Evolutionary conservation across 1,140 invertebrate species (phyloP), one percentile per base, ranked within the genome.

Genomic region (Zaprionus tsacasi): DNA sequence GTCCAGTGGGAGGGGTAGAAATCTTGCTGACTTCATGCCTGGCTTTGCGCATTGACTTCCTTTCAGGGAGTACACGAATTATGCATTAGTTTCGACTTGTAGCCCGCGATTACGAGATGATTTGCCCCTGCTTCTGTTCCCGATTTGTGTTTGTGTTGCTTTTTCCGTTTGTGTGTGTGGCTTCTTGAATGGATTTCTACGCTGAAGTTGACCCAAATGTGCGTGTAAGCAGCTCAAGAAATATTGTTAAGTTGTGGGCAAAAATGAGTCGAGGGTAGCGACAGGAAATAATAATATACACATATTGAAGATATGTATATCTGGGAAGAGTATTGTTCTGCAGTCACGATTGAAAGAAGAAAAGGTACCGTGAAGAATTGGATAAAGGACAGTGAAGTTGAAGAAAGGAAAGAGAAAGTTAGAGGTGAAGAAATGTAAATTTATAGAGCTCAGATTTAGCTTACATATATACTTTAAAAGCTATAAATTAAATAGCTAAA

Each of bases 71-170:
- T 72, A 87, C 83, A 87, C 77, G 80, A 81, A 87, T 78, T 83
- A 88, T 87, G 85, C 83, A 87, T 87, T 87, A 87, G 85, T 83
- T 88, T 86, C 68, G 71, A 68, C 76, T 77, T 82, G 82, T 76
- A 70, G 50, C 43, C 54, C 63, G 78, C 80, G 80, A 89, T 87
- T 88, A 81, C 45, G 45, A 25, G 70, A 83, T 78, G 76, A 60
- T 80, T 70, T 50, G 45, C 6, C 33, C 50, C 57, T 30, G 56
- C 27, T 60, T 77, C 36, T 63, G 40, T 50, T 30, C 7, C 45
- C 17, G 17, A 1, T 1, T 35, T 45, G 40, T 45, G 40, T 45
- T 43, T 45, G 40, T 45, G 40, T 45, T 45, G 15, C 40, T 45
- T 3, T 45, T 55, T 55, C 17, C 45, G 45, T 50, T 50, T 50